Percentiles rank a stretch among this genome's conserved stretches.
phyloP scores from a whole-genome alignment of 2,113 vertebrate genomes.

The Ammodytes dubius region DNA sequence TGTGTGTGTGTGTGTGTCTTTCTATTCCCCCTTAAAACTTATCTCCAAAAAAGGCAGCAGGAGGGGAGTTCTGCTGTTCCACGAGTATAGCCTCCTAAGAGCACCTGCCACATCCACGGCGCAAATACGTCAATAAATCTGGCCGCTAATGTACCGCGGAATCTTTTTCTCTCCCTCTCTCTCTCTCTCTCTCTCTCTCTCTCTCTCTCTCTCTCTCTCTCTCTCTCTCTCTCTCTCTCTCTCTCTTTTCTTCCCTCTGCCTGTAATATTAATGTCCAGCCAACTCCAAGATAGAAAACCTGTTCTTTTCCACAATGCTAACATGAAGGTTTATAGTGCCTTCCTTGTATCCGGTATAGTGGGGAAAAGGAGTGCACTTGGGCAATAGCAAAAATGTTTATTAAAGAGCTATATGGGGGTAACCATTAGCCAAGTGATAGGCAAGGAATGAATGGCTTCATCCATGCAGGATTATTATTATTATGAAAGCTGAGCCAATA shows the following conservation, averaged over 20 bases:
- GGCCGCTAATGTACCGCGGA: constrained; percentile 78
- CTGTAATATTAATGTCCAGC: constrained; percentile 84
- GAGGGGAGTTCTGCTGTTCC: constrained; percentile 49
- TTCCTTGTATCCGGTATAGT: constrained; percentile 38
- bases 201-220: constrained; percentile 16
- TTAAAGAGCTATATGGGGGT: constrained; percentile 32
- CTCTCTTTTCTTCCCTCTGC: constrained; percentile 33
- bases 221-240: background rate
- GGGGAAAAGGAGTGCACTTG: constrained; percentile 31
- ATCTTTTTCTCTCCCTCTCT: constrained; percentile 64
- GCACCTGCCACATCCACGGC: constrained; percentile 78
- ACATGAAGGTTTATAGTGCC: constrained; percentile 62
- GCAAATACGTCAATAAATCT: constrained; percentile 84
- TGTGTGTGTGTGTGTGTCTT: constrained; percentile 4
- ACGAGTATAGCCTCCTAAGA: constrained; percentile 70
- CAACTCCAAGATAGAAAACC: constrained; percentile 70
- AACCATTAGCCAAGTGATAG: constrained; percentile 56
- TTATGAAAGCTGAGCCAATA: constrained; percentile 46
- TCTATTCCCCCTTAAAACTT: constrained; percentile 8
- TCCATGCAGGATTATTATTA: constrained; percentile 42
- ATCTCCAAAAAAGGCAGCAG: constrained; percentile 55
- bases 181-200: constrained; percentile 2
- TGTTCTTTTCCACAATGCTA: constrained; percentile 66
- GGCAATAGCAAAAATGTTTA: constrained; percentile 32
- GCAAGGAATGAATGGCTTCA: constrained; percentile 59